These are phyloP conservation scores for Potorous gilbertii DNA, from an alignment of 2,797 vertebrate species.

Conservation along the genomic window DNA sequence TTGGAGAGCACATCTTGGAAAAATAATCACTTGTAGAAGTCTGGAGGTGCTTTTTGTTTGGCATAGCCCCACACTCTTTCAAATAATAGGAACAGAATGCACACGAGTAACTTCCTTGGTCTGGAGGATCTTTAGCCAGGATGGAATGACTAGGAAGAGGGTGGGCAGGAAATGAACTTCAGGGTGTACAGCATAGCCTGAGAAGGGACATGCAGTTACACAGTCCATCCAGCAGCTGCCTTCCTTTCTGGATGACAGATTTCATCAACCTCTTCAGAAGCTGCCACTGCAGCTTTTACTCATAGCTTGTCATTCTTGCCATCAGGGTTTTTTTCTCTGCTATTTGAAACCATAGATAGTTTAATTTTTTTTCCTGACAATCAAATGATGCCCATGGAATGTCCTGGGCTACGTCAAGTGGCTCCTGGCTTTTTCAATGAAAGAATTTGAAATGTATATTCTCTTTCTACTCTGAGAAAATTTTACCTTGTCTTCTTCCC, in stretches of 20 bases:
- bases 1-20: not conserved
- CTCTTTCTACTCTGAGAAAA: constrained; percentile 65
- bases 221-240: too few species aligned
- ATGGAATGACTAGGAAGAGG: not conserved
- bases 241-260: accelerated
- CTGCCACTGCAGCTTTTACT: not conserved
- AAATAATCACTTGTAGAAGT: not conserved
- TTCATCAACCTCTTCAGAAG: not conserved
- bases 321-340: not conserved
- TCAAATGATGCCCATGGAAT: constrained; percentile 55
- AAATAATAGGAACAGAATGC: not conserved
- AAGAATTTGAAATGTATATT: not conserved
- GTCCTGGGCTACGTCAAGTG: constrained; percentile 50
- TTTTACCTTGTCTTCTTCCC: constrained; percentile 52
- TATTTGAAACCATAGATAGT: constrained; percentile 9
- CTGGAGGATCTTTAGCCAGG: not conserved
- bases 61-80: not conserved
- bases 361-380: constrained; percentile 27
- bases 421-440: constrained; percentile 37
- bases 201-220: not conserved
- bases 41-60: not conserved
- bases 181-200: not conserved
- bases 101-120: not conserved
- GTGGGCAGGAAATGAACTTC: not conserved
- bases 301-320: not conserved